phyloP scores from a whole-genome alignment of 2,888 invertebrate species.

The Drosophila falleni region DNA sequence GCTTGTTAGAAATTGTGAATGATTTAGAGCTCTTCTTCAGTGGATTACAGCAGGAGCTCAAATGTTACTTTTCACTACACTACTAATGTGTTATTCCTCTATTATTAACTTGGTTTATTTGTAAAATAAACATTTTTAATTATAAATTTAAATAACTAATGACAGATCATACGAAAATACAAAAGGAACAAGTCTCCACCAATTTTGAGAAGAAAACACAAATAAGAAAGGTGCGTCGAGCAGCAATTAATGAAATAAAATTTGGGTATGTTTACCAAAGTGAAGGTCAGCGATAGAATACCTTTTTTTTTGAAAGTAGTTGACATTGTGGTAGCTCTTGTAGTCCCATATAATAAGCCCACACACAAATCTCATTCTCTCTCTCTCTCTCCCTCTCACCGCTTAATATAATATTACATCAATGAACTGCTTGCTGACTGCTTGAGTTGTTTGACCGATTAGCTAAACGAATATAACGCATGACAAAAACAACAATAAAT shows the following conservation, averaged over 20 bases:
- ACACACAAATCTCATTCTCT: conserved; percentile 16
- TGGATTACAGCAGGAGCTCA: conserved; percentile 2
- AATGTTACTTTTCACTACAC: not conserved
- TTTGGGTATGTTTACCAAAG: conserved; percentile 11
- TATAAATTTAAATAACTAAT: not conserved
- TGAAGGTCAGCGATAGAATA: conserved; percentile 54
- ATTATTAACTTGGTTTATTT: too few relatives aligned
- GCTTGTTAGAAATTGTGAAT: not conserved
- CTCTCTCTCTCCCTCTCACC: too few relatives aligned
- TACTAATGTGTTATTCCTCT: too few relatives aligned
- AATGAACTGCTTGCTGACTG: conserved; percentile 16
- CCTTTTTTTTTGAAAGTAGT: conserved; percentile 70
- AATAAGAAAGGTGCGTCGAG: conserved; percentile 11
- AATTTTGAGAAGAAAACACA: conserved; percentile 1
- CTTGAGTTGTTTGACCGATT: conserved; percentile 12
- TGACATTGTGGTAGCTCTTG: conserved; percentile 70
- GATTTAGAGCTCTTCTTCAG: not conserved
- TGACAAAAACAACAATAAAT: conserved; percentile 9
- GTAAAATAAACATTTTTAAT: not conserved
- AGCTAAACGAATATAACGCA: too few relatives aligned
- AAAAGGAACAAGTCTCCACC: not conserved
- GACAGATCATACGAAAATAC: not conserved
- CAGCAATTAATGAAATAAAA: conserved; percentile 28
- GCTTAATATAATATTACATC: conserved; percentile 36
- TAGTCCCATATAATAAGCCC: conserved; percentile 26